Conservation (phyloP, 2,888 invertebrate genomes). For the Leptopilina syphax region DNA sequence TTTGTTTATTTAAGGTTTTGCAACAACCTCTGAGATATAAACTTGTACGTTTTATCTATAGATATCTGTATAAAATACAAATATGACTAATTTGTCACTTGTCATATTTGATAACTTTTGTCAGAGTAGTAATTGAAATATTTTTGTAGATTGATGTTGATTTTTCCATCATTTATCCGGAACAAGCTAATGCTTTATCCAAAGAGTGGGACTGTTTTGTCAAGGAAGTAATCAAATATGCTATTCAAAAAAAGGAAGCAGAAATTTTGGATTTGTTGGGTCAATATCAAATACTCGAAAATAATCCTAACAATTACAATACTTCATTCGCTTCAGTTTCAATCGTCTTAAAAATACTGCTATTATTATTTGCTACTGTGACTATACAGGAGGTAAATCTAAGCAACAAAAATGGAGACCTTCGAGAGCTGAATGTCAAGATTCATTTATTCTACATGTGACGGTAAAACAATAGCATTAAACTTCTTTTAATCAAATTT, state of each 20-base stretch:
- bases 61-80: too few relatives aligned
- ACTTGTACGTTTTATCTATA: background rate
- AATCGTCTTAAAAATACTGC: background rate
- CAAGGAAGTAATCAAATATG: slow-evolving; percentile 3
- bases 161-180: background rate
- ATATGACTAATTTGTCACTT: too few relatives aligned
- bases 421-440: background rate
- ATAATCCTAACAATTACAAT: background rate
- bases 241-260: background rate
- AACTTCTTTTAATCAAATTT: background rate
- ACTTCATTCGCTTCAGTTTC: background rate
- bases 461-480: background rate
- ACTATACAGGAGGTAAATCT: background rate
- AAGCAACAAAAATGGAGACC: background rate
- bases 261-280: background rate
- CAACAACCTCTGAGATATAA: background rate
- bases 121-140: background rate
- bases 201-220: background rate
- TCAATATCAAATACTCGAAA: background rate
- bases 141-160: background rate
- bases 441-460: background rate
- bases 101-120: background rate
- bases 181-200: background rate
- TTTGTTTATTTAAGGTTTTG: background rate
- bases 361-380: background rate